phyloP scores from a whole-genome alignment of 2,113 vertebrate species.

The Myocastor coypus region DNA sequence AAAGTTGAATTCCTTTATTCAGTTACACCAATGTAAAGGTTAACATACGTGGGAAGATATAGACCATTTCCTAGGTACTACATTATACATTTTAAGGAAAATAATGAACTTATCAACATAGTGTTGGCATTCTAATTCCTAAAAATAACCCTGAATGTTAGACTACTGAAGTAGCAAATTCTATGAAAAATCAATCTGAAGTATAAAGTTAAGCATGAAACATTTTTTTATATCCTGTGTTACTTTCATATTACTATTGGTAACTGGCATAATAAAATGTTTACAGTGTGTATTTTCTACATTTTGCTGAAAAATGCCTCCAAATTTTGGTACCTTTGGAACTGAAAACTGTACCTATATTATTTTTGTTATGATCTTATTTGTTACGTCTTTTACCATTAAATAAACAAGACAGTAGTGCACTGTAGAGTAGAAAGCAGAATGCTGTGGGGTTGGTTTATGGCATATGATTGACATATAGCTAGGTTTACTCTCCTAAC shows the following conservation, averaged over 20 bases:
- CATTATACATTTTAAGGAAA: slow-evolving; percentile 54
- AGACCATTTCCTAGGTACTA: slow-evolving; percentile 26
- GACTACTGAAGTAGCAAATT: neutral
- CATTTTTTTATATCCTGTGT: slow-evolving; percentile 1
- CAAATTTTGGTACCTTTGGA: neutral
- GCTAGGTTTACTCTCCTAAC: neutral
- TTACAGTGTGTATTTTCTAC: neutral
- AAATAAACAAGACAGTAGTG: neutral
- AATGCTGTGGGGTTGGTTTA: neutral
- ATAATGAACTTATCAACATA: slow-evolving; percentile 35
- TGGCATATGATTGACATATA: neutral
- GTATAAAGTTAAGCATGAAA: slow-evolving; percentile 3
- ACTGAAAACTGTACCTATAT: neutral
- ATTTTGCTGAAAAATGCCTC: slow-evolving; percentile 3
- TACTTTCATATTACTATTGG: slow-evolving; percentile 6
- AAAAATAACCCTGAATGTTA: slow-evolving; percentile 45
- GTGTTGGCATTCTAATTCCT: slow-evolving; percentile 35
- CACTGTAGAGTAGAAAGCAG: neutral
- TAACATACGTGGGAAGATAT: neutral
- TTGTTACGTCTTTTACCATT: neutral
- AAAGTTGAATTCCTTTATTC: neutral
- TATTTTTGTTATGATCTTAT: neutral
- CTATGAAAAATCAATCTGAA: slow-evolving; percentile 1
- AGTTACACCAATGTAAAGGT: neutral
- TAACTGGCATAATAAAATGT: slow-evolving; percentile 21